A percentile compares a stretch with the other conserved stretches of the same genome.
phyloP scores from a whole-genome alignment of 2,113 vertebrate species.

The Chitala chitala region DNA sequence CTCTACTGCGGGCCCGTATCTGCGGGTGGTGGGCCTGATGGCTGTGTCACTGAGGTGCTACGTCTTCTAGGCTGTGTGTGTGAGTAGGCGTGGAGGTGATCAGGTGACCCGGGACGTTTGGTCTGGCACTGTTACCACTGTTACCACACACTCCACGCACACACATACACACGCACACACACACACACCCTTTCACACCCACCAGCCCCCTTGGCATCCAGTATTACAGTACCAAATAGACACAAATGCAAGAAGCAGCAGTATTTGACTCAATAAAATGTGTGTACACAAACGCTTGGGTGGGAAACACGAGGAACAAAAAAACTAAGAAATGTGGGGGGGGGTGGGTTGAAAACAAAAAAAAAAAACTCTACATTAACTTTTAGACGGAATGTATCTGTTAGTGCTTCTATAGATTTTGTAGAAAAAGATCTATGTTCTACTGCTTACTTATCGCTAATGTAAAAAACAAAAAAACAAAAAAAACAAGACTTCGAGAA shows the following conservation, averaged over 20 bases:
- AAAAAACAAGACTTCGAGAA: slow-evolving; percentile 61
- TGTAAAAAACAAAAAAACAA: slow-evolving; percentile 63
- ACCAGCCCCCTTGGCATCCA: background rate
- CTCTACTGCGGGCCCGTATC: slow-evolving; percentile 25
- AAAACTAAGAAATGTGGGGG: slow-evolving; percentile 36
- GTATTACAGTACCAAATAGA: slow-evolving; percentile 16
- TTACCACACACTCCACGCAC: slow-evolving; percentile 4
- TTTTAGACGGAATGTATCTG: slow-evolving; percentile 77
- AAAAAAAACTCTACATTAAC: slow-evolving; percentile 57
- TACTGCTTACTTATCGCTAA: slow-evolving; percentile 74
- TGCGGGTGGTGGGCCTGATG: slow-evolving; percentile 1
- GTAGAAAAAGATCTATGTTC: slow-evolving; percentile 76
- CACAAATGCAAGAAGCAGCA: slow-evolving; percentile 10
- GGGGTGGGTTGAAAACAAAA: slow-evolving; percentile 38
- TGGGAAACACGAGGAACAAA: slow-evolving; percentile 3
- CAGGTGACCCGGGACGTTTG: background rate
- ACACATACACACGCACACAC: background rate
- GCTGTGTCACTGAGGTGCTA: slow-evolving; percentile 14
- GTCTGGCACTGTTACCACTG: background rate
- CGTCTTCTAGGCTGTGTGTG: slow-evolving; percentile 6
- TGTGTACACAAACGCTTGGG: slow-evolving; percentile 10
- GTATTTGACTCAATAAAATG: slow-evolving; percentile 11
- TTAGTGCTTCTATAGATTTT: slow-evolving; percentile 79
- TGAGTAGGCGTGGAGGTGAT: background rate
- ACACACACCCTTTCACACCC: background rate